phyloP scores from a whole-genome alignment of 2,113 vertebrate genomes.

The Takifugu flavidus region DNA sequence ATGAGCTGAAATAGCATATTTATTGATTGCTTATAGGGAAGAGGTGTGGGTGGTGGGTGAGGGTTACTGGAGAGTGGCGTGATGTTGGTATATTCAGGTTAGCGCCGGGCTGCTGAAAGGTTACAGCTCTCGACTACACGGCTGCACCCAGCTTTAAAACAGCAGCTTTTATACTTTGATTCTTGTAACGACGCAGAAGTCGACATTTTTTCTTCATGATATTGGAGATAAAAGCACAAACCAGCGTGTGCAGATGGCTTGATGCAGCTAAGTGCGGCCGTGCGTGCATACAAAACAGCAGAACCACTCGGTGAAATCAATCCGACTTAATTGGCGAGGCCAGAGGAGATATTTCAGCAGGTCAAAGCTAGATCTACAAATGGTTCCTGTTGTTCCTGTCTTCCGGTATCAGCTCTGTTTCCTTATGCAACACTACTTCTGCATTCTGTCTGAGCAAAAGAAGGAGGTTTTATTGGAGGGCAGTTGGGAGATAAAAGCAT shows the following conservation, averaged over 20 bases:
- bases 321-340: neutral
- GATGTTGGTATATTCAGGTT: constrained; percentile 17
- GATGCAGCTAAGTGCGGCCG: neutral
- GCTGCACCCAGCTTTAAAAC: neutral
- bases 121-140: neutral
- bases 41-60: constrained; percentile 29
- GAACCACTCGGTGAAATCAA: neutral
- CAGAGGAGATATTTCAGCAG: neutral
- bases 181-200: too few species aligned
- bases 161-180: too few species aligned
- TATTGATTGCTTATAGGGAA: constrained; percentile 67
- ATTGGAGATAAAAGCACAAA: neutral
- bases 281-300: neutral
- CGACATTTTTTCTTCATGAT: neutral
- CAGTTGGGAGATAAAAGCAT: neutral
- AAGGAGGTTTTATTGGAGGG: too few species aligned
- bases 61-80: constrained; percentile 17
- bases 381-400: neutral
- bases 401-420: neutral
- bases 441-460: too few species aligned
- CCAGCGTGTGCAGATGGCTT: neutral
- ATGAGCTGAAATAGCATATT: constrained; percentile 71
- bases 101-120: constrained; percentile 1
- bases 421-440: neutral
- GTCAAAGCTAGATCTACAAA: neutral